Evolutionary conservation across 53 echinoderm and acorn worm species (phyloP), one percentile per base, ranked within the genome.

Genomic region (Holothuria leucospilota): DNA sequence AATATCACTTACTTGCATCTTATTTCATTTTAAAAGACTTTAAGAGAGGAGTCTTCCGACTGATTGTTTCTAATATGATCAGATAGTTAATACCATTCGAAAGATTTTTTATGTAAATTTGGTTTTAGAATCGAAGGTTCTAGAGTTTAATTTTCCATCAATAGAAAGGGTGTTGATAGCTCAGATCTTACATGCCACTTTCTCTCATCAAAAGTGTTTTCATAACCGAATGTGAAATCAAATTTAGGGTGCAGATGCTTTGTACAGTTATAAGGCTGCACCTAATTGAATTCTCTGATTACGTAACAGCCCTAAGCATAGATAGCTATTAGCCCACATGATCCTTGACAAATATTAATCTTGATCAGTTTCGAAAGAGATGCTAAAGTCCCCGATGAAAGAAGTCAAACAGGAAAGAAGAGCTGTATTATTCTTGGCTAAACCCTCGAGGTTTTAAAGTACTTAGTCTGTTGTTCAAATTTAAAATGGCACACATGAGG

Each of bases 371-470:
- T 39, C 39, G 46, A 30, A 39, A 38, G 30, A 71, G 42, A 71
- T 34, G 15, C 39, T n/a, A 13, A 39, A 71, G 8, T 40, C 39
- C 21, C 13, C 13, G 30, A 71, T 42, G 21, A 38, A 71, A 40
- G 71, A 16, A 39, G 39, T 40, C 42, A 39, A 71, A 71, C 8
- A 34, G 34, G 42, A 39, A 39, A 29, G n/a, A 34, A 30, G n/a
- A 13, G n/a, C 21, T 71, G 39, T 71, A 71, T 71, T 71, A 71
- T 71, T 71, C 34, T 71, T 71, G 71, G 71, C 71, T 71, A 34
- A 71, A 71, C 71, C 71, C 71, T 39, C 39, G 71, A 71, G 71
- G 71, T 71, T 71, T 71, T 71, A 34, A 42, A 71, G 30, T 71
- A 71, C 71, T 71, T 71, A 71, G 20, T 34, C 34, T 39, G 29